These are phyloP conservation scores for Sphinx pinastri DNA, from an alignment of 2,888 invertebrate species.

Conservation along the genomic window DNA sequence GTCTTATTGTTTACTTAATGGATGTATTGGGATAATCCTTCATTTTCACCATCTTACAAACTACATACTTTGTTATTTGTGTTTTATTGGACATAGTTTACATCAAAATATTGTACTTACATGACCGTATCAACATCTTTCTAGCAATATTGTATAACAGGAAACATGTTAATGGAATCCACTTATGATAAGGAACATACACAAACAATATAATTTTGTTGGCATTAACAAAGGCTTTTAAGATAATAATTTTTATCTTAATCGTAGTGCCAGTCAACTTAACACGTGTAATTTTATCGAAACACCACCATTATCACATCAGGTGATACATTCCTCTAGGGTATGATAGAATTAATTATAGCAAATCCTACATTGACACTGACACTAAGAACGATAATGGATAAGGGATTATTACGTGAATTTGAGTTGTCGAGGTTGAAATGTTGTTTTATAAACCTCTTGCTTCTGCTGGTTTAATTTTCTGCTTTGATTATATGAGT, in stretches of 20 bases:
- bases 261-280: conserved; percentile 37
- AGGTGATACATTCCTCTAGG: not conserved
- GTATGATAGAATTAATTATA: not conserved
- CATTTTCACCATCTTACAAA: conserved; percentile 1
- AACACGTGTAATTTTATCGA: conserved; percentile 40
- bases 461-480: too few species aligned
- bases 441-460: too few species aligned
- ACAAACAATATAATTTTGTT: not conserved
- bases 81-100: not conserved
- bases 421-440: not conserved
- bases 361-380: not conserved
- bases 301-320: not conserved
- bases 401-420: not conserved
- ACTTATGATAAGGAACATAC: not conserved
- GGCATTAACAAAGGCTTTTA: conserved; percentile 1
- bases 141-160: too few species aligned
- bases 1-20: conserved; percentile 20
- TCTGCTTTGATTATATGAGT: too few species aligned
- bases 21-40: conserved; percentile 22
- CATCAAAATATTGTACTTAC: too few species aligned
- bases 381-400: not conserved
- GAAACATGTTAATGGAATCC: not conserved
- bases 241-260: conserved; percentile 35
- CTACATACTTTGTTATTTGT: not conserved
- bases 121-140: too few species aligned